A percentile compares a stretch with the other conserved stretches of the same genome.
Evolutionary conservation across 1,140 invertebrate species (phyloP).

Genomic region (Nymphalis io): DNA sequence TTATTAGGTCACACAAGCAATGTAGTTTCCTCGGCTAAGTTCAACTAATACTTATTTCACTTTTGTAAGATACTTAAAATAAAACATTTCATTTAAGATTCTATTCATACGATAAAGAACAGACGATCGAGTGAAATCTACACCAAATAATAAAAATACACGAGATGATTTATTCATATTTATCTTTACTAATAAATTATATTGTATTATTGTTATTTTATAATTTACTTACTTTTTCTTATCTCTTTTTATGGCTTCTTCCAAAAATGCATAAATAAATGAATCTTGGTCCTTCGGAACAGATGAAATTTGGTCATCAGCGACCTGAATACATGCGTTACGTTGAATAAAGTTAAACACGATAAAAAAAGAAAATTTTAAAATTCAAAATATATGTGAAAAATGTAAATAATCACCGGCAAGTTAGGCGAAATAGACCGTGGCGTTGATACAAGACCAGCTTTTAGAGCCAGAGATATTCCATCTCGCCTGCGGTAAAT

Average conservation of each 20-base stretch:
- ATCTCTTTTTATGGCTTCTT: slow-evolving; percentile 71
- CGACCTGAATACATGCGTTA: slow-evolving; percentile 44
- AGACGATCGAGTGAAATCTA: too few relatives aligned
- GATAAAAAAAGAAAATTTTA: background rate
- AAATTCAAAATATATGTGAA: too few relatives aligned
- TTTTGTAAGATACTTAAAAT: too few relatives aligned
- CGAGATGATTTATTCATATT: too few relatives aligned
- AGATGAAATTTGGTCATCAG: slow-evolving; percentile 45
- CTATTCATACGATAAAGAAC: too few relatives aligned
- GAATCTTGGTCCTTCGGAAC: slow-evolving; percentile 66
- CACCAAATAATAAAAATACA: too few relatives aligned
- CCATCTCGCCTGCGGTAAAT: slow-evolving; percentile 53
- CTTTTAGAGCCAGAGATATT: slow-evolving; percentile 64
- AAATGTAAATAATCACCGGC: slow-evolving; percentile 4
- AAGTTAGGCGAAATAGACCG: slow-evolving; percentile 55
- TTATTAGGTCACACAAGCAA: background rate
- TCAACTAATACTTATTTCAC: too few relatives aligned
- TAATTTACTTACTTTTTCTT: slow-evolving; percentile 63
- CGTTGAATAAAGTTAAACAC: background rate
- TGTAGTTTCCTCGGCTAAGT: too few relatives aligned
- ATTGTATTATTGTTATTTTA: background rate
- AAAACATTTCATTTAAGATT: too few relatives aligned
- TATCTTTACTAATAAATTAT: too few relatives aligned
- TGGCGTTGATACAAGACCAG: slow-evolving; percentile 64
- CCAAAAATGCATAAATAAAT: slow-evolving; percentile 67